Evolutionary conservation across 2,113 vertebrate genomes (phyloP).

Genomic region (Eidolon helvum): DNA sequence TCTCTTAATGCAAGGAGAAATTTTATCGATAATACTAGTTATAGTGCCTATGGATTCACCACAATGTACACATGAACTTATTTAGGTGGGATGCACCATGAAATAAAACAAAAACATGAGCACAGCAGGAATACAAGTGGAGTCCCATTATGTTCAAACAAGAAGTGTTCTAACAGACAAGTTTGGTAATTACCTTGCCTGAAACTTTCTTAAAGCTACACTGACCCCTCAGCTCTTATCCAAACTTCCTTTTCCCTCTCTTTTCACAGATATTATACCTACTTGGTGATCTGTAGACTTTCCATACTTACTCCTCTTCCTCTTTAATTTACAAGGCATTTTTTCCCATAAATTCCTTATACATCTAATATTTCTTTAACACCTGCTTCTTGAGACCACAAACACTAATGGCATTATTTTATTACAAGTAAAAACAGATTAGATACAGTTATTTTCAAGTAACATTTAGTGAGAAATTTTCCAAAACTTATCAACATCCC

Average conservation of each 20-base stretch:
- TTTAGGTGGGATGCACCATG: neutral
- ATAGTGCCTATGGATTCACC: neutral
- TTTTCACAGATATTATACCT: neutral
- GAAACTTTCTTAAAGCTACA: neutral
- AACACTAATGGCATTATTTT: neutral
- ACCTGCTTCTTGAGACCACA: neutral
- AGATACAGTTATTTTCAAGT: neutral
- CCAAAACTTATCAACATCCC: neutral
- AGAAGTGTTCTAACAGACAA: neutral
- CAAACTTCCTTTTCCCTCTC: neutral
- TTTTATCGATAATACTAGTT: neutral
- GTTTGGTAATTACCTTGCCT: neutral
- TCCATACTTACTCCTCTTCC: neutral
- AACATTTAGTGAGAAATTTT: neutral
- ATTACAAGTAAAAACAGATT: neutral
- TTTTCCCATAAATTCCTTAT: neutral
- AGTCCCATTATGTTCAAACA: neutral
- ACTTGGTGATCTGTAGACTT: accelerated
- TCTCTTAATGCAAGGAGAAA: neutral
- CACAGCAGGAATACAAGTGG: neutral
- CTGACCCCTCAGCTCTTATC: neutral
- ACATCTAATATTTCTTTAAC: neutral
- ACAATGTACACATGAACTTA: neutral
- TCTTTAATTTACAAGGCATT: neutral
- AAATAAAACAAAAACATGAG: neutral